Evolutionary conservation across 2,888 invertebrate genomes (phyloP).

Genomic region (Aphidoletes aphidimyza): DNA sequence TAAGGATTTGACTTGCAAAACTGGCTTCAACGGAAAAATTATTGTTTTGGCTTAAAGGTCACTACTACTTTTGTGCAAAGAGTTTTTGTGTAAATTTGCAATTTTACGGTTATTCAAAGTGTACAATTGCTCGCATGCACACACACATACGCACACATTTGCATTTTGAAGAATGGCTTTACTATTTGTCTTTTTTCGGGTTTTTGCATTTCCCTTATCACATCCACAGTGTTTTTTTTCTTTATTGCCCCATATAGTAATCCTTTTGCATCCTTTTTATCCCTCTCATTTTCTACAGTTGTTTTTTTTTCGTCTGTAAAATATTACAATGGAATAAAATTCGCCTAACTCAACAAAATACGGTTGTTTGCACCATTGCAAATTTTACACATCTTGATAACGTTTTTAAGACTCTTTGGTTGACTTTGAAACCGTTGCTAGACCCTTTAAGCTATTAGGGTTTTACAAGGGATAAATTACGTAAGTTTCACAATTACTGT

Average conservation of each 20-base stretch:
- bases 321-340: background rate
- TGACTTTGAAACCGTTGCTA: background rate
- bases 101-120: background rate
- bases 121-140: background rate
- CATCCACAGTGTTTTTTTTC: background rate
- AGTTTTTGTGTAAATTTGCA: constrained; percentile 23
- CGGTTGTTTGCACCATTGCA: background rate
- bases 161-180: background rate
- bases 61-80: background rate
- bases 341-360: background rate
- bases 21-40: background rate
- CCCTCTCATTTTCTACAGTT: background rate
- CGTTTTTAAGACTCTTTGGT: background rate
- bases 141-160: background rate
- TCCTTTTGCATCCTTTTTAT: constrained; percentile 4
- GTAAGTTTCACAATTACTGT: background rate
- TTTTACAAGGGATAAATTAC: background rate
- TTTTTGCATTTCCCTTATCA: background rate
- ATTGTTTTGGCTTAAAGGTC: constrained; percentile 30
- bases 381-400: background rate
- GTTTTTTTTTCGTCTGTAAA: background rate
- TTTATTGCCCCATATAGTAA: background rate
- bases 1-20: constrained; percentile 48
- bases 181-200: no score
- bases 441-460: background rate